These are phyloP conservation scores for Leptinotarsa undecemlineata DNA, from an alignment of 1,140 invertebrate species.

Conservation along the genomic window DNA sequence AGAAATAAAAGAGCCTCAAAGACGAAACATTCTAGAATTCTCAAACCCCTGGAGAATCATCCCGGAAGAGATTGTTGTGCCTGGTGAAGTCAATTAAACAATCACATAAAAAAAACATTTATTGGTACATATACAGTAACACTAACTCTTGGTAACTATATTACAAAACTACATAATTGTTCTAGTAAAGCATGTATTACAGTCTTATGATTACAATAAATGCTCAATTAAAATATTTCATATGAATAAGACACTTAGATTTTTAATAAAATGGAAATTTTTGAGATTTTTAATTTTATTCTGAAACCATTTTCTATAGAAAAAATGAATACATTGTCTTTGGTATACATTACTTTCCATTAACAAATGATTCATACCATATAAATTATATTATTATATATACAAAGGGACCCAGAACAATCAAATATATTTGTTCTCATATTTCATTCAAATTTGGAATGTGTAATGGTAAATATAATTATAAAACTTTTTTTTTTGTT, in stretches of 20 bases:
- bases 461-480: no score
- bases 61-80: no score
- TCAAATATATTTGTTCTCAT: no score
- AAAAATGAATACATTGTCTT: not conserved
- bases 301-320: not conserved
- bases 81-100: no score
- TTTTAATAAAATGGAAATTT: not conserved
- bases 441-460: no score
- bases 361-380: no score
- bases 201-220: conserved; percentile 15
- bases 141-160: conserved; percentile 10
- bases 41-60: no score
- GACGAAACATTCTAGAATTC: no score
- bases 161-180: conserved; percentile 13
- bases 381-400: no score
- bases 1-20: no score
- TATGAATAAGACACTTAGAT: conserved; percentile 13
- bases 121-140: not conserved
- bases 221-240: not conserved
- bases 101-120: not conserved
- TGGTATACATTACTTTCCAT: not conserved
- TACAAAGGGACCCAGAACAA: no score
- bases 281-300: not conserved
- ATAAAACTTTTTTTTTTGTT: no score
- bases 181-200: not conserved